A percentile compares a stretch with the other conserved stretches of the same genome.
These are phyloP conservation scores for Linepithema humile DNA, from an alignment of 1,140 invertebrate genomes.

Conservation along the genomic window DNA sequence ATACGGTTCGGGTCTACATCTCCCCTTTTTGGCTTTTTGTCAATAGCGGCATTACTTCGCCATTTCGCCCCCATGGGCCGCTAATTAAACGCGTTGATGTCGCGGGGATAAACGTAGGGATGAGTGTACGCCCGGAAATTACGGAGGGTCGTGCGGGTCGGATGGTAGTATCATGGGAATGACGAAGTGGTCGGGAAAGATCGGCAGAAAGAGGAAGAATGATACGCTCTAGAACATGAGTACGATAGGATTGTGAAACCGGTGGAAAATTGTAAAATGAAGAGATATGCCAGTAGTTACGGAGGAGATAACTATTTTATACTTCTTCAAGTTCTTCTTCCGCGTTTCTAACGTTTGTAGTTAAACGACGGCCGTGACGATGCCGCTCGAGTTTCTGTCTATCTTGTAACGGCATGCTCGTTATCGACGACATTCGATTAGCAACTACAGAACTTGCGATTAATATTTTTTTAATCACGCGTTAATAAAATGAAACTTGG, in stretches of 20 bases:
- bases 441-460: not conserved
- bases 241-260: conserved; percentile 61
- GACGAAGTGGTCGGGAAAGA: not conserved
- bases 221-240: conserved; percentile 32
- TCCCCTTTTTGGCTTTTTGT: too few relatives aligned
- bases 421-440: not conserved
- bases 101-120: conserved; percentile 4
- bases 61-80: conserved; percentile 26
- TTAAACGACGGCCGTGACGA: conserved; percentile 44
- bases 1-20: not conserved
- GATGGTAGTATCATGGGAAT: conserved; percentile 6
- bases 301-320: conserved; percentile 75
- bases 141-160: conserved; percentile 28
- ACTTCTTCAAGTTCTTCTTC: conserved; percentile 59
- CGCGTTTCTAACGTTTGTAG: conserved; percentile 69
- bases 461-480: not conserved
- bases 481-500: not conserved
- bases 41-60: conserved; percentile 11
- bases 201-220: conserved; percentile 1
- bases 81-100: conserved; percentile 58
- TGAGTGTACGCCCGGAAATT: conserved; percentile 48
- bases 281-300: conserved; percentile 63
- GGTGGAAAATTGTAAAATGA: conserved; percentile 71
- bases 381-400: not conserved
- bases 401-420: not conserved